Conservation (phyloP, 2,113 vertebrate species). For the Salvelinus alpinus region DNA sequence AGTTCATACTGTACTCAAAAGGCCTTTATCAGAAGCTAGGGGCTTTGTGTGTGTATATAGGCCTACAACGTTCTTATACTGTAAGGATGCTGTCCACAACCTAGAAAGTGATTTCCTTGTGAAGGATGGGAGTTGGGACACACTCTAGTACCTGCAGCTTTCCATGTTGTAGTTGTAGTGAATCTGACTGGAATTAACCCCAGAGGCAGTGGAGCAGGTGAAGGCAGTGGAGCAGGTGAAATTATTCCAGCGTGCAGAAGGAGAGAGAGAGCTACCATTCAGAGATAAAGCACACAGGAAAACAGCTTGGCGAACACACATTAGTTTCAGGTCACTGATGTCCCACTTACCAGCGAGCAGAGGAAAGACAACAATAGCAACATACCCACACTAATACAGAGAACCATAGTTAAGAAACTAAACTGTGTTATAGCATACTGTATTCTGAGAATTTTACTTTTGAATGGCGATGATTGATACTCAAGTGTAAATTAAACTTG, state of each 20-base stretch:
- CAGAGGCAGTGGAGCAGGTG: constrained; percentile 60
- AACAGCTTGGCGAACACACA: constrained; percentile 45
- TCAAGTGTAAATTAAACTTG: no score
- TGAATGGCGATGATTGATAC: background rate
- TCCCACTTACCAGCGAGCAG: background rate
- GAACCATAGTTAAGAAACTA: background rate
- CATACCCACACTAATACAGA: background rate
- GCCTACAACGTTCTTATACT: no score
- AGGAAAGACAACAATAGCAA: background rate
- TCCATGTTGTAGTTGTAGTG: constrained; percentile 13
- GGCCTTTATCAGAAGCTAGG: no score
- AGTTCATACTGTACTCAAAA: background rate
- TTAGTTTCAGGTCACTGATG: constrained; percentile 52
- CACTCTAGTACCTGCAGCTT: background rate
- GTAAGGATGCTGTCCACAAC: no score
- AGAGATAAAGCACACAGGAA: constrained; percentile 75
- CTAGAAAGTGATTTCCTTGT: no score
- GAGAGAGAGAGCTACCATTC: constrained; percentile 33
- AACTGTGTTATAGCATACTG: background rate
- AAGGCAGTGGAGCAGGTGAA: constrained; percentile 66
- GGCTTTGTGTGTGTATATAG: no score
- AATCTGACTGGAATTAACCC: constrained; percentile 67
- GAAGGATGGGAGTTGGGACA: no score
- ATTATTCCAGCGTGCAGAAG: constrained; percentile 66
- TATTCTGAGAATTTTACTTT: background rate